A percentile compares a stretch with the other conserved stretches of the same genome.
Conservation (phyloP, 1,140 invertebrate genomes). For the Magallana ariakensis region DNA sequence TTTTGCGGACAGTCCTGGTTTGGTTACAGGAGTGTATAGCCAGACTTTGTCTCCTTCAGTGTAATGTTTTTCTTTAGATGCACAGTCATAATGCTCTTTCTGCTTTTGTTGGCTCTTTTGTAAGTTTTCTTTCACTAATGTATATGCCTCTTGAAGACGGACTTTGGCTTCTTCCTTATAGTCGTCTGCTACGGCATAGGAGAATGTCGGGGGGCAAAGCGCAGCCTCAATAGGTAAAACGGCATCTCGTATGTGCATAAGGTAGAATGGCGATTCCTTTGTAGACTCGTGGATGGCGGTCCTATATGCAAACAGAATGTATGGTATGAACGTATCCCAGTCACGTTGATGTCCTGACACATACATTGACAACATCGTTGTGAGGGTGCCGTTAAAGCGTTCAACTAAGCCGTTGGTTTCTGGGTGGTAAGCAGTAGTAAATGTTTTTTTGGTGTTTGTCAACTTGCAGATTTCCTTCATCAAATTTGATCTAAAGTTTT, state of each 20-base stretch:
- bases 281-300: conserved; percentile 34
- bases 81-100: neutral
- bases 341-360: conserved; percentile 26
- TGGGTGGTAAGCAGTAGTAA: conserved; percentile 60
- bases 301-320: conserved; percentile 38
- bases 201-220: neutral
- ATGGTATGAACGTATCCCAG: conserved; percentile 29
- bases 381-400: conserved; percentile 54
- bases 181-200: conserved; percentile 24
- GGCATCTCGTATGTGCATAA: conserved; percentile 1
- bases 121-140: conserved; percentile 16
- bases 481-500: conserved; percentile 53
- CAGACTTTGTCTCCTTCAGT: conserved; percentile 34
- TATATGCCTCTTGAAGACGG: conserved; percentile 45
- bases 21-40: conserved; percentile 15
- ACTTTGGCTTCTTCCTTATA: conserved; percentile 39
- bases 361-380: conserved; percentile 51
- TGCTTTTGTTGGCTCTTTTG: conserved; percentile 43
- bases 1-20: conserved; percentile 10
- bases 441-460: conserved; percentile 50
- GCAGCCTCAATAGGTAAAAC: neutral
- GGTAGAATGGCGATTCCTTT: neutral
- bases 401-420: conserved; percentile 61
- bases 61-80: neutral
- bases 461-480: conserved; percentile 56